Conservation (phyloP, 2,113 vertebrate genomes). For the Pristiophorus japonicus region DNA sequence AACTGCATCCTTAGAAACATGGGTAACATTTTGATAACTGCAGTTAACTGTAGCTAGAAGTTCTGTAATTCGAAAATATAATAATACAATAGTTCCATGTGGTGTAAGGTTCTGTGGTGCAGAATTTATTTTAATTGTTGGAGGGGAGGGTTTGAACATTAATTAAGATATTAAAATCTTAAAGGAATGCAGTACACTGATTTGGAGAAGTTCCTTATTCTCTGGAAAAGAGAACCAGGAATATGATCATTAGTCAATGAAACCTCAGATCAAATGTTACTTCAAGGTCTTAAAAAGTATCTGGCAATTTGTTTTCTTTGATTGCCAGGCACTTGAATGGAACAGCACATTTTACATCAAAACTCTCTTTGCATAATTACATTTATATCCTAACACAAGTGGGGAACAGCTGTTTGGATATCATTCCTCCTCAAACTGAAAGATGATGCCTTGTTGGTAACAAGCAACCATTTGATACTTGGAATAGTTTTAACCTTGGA, state of each 20-base stretch:
- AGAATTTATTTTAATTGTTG: neutral
- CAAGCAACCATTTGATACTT: neutral
- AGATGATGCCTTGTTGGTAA: neutral
- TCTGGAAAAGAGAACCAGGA: neutral
- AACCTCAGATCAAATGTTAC: neutral
- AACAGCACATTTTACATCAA: neutral
- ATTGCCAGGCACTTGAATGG: neutral
- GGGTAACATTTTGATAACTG: neutral
- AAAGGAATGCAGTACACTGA: neutral
- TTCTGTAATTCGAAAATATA: neutral
- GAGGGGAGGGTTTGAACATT: neutral
- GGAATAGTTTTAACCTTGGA: neutral
- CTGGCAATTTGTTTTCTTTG: conserved; percentile 1
- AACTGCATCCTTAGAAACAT: neutral
- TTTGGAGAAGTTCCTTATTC: neutral
- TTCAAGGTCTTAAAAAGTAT: conserved; percentile 17
- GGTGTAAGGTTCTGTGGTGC: neutral
- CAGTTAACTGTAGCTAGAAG: neutral
- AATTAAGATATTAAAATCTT: neutral
- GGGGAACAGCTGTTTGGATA: neutral
- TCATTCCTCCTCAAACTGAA: neutral
- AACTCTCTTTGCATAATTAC: neutral
- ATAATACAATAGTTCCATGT: neutral
- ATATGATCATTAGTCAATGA: neutral
- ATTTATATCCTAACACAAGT: neutral